A percentile compares a stretch with the other conserved stretches of the same genome.
These are phyloP conservation scores for Oegoconia quadripuncta DNA, from an alignment of 2,888 invertebrate genomes.

Conservation along the genomic window DNA sequence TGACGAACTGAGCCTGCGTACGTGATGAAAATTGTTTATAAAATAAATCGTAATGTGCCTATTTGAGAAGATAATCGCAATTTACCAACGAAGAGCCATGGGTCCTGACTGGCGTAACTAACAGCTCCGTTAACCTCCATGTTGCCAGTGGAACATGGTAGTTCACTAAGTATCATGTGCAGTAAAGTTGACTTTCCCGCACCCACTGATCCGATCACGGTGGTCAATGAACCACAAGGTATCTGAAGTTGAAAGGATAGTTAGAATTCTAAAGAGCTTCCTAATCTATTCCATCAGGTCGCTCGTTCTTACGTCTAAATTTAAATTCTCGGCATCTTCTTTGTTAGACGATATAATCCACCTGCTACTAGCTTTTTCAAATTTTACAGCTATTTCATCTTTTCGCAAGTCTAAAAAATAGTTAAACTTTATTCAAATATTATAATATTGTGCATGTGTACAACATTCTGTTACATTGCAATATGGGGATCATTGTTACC, in stretches of 20 bases:
- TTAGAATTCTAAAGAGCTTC: neutral
- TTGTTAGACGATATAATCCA: constrained; percentile 66
- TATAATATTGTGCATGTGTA: neutral
- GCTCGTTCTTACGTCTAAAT: constrained; percentile 48
- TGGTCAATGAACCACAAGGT: constrained; percentile 67
- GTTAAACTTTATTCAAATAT: neutral
- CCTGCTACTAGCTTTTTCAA: constrained; percentile 66
- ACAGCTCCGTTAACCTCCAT: constrained; percentile 80
- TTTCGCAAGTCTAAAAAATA: constrained; percentile 17
- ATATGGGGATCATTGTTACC: constrained; percentile 20
- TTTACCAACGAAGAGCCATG: constrained; percentile 87
- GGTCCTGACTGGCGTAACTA: constrained; percentile 89
- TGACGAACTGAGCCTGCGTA: constrained; percentile 86
- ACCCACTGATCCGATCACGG: constrained; percentile 81
- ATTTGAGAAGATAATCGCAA: too few species aligned
- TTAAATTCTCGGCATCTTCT: constrained; percentile 66
- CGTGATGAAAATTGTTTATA: neutral
- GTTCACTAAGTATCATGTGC: constrained; percentile 85
- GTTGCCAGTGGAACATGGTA: constrained; percentile 82
- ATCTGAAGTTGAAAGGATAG: constrained; percentile 34
- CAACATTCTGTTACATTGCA: neutral
- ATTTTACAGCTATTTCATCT: constrained; percentile 42
- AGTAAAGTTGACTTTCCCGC: constrained; percentile 80
- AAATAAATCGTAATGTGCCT: too few species aligned
- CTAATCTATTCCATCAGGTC: neutral